phyloP scores from a whole-genome alignment of 2,888 invertebrate genomes.

The Drosophila demipolita region DNA sequence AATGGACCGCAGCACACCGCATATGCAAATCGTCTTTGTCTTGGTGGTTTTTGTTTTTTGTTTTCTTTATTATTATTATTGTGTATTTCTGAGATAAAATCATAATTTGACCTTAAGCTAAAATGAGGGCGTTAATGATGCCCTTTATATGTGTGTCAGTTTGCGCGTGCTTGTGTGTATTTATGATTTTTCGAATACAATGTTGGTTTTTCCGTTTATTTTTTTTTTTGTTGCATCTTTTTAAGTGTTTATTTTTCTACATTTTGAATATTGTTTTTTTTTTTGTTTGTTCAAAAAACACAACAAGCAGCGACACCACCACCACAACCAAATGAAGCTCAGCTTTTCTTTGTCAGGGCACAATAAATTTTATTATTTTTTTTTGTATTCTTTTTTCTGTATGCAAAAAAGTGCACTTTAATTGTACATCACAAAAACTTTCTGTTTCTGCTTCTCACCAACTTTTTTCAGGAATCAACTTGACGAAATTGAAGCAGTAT shows the following conservation, averaged over 20 bases:
- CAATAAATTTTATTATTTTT: conserved; percentile 15
- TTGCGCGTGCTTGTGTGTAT: conserved; percentile 13
- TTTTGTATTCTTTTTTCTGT: conserved; percentile 9
- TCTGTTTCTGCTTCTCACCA: conserved; percentile 65
- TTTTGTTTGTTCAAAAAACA: conserved; percentile 66
- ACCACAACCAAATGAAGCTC: conserved; percentile 37
- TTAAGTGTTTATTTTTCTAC: conserved; percentile 46
- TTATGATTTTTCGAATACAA: conserved; percentile 27
- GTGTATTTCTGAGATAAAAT: conserved; percentile 63
- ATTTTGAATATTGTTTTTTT: conserved; percentile 56
- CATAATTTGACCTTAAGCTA: conserved; percentile 79
- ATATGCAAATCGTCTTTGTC: conserved; percentile 70
- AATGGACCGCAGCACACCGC: conserved; percentile 68
- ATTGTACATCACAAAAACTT: conserved; percentile 62
- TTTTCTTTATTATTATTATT: background rate
- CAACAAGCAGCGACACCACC: conserved; percentile 28
- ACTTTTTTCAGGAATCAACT: conserved; percentile 84
- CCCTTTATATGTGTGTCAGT: conserved; percentile 57
- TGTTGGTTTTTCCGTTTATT: conserved; percentile 52
- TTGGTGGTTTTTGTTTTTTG: background rate
- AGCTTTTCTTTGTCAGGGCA: conserved; percentile 24
- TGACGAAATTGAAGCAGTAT: conserved; percentile 85
- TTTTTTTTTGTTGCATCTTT: conserved; percentile 40
- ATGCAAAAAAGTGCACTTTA: conserved; percentile 51
- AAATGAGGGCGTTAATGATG: conserved; percentile 83